Base-by-base conservation (phyloP, 2,797 vertebrate species). In the Myotis pilosus region DNA sequence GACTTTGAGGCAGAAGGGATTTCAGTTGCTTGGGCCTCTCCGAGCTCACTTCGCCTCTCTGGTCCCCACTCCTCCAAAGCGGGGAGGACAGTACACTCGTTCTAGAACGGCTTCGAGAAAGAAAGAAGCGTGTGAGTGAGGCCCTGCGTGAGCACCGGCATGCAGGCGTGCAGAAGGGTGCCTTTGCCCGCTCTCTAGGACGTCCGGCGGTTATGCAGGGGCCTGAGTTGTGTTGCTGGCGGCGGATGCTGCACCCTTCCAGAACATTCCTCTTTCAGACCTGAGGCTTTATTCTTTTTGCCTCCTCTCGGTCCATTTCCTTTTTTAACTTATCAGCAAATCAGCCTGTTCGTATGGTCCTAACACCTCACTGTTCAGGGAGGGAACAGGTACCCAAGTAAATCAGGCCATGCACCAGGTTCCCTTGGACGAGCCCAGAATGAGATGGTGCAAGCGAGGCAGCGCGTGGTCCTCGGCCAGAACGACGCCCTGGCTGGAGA, bases 41-140 rank as follows among this genome's bases (percentile, higher is more conserved):
- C 10, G 19, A 83, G 44, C 49, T 87, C 69, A 19, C 30, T 55
- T 12, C 20, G 22, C 22, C 71, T 51, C 33, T 38, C 30, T 41
- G 55, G 44, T 8, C 11, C 10, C 33, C 12, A 0, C 79, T 55
- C 16, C 47, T 57, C 53, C 15, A 25, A 94, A 86, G 62, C n/a
- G 36, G 38, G 9, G 53, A 19, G 66, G 33, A 30, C 41, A 57
- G 19, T 1, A 19, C 0, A 0, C 13, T 4, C 17, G 20, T 69
- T 87, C 44, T 64, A 55, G 71, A 82, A 6, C 19, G 38, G 11
- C 53, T 89, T 53, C 53, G 74, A 86, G n/a, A 92, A 83, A n/a
- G 23, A 55, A 76, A 44, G 55, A 62, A 2, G 9, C 55, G 1
- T 30, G 8, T 47, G 20, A 47, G 12, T 5, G 44, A 75, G 60